A percentile compares a stretch with the other conserved stretches of the same genome.
Conservation (phyloP, 2,113 vertebrate species). For the Otis tarda region DNA sequence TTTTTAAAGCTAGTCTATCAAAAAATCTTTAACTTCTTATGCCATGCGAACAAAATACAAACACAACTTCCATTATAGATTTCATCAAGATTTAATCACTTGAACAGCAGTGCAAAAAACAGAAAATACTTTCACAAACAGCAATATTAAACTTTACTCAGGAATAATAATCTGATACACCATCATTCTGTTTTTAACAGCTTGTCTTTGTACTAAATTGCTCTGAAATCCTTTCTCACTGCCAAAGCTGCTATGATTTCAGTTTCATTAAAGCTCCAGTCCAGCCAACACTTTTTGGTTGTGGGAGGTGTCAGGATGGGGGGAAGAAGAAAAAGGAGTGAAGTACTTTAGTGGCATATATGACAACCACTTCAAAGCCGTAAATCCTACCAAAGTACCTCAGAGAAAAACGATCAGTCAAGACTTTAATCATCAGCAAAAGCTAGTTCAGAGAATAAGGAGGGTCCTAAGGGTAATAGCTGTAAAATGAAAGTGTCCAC, state of each 20-base stretch:
- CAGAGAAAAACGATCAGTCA: constrained; percentile 62
- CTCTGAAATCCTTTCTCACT: background rate
- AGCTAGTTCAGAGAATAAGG: constrained; percentile 48
- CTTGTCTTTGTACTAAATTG: background rate
- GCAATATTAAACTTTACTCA: background rate
- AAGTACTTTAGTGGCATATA: constrained; percentile 29
- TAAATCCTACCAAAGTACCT: constrained; percentile 58
- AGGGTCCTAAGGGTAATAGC: constrained; percentile 57
- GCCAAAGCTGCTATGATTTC: constrained; percentile 9
- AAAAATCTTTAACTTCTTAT: background rate
- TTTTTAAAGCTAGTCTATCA: background rate
- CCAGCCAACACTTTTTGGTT: background rate
- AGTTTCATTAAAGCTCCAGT: constrained; percentile 7
- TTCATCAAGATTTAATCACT: background rate
- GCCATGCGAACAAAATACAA: background rate
- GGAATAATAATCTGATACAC: background rate
- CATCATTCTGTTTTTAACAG: background rate
- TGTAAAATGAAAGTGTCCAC: constrained; percentile 54
- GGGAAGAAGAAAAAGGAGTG: background rate
- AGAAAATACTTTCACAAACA: constrained; percentile 12
- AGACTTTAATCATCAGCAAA: constrained; percentile 71
- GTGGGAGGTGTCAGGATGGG: background rate
- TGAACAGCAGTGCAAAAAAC: background rate
- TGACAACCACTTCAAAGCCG: constrained; percentile 59
- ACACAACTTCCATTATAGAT: background rate